Conservation (phyloP, 2,888 invertebrate genomes). For the Mimachlamys varia region DNA sequence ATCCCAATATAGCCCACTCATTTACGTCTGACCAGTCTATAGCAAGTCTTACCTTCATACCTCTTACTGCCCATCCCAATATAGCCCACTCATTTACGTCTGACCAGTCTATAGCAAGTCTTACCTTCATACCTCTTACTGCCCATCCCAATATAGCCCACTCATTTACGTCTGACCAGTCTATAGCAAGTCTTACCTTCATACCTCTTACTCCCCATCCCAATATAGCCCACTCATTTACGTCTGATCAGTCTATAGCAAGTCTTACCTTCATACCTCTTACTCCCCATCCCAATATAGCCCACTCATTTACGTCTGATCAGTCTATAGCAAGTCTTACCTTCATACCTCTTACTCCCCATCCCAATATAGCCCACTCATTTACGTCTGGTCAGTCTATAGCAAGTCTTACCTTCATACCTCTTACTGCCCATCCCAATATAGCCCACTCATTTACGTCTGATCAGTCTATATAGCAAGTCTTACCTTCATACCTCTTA, state of each 20-base stretch:
- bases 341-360: background rate
- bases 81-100: background rate
- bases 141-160: background rate
- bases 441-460: background rate
- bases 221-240: background rate
- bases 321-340: background rate
- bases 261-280: background rate
- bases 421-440: background rate
- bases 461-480: too few relatives aligned
- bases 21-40: background rate
- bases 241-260: background rate
- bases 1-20: background rate
- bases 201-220: background rate
- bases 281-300: background rate
- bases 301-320: constrained; percentile 3
- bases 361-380: background rate
- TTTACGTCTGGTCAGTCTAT: background rate
- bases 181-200: background rate
- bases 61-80: background rate
- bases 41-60: background rate
- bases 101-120: background rate
- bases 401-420: background rate
- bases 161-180: constrained; percentile 2
- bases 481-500: background rate
- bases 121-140: background rate